Evolutionary conservation across 2,888 invertebrate species (phyloP).

Genomic region (Leucophora obtusa): DNA sequence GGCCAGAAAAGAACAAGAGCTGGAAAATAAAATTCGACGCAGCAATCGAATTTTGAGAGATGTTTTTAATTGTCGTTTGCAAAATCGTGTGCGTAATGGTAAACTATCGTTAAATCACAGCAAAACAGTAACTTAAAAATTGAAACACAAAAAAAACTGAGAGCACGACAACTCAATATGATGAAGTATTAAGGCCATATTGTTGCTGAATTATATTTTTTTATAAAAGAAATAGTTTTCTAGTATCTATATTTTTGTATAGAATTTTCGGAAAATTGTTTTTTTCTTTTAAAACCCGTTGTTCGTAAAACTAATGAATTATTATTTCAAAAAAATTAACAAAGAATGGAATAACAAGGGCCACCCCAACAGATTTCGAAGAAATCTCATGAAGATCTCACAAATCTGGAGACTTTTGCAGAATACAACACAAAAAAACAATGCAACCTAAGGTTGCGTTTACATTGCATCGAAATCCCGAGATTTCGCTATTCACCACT

Average conservation of each 20-base stretch:
- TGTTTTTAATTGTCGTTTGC: conserved; percentile 84
- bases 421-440: no score
- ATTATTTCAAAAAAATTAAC: neutral
- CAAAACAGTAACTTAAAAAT: conserved; percentile 73
- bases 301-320: conserved; percentile 1
- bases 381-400: no score
- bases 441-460: no score
- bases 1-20: conserved; percentile 81
- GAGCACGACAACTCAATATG: conserved; percentile 8
- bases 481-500: no score
- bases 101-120: conserved; percentile 76
- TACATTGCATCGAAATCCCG: no score
- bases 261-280: conserved; percentile 10
- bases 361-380: no score
- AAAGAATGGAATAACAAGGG: no score
- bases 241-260: conserved; percentile 15
- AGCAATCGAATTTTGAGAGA: conserved; percentile 87
- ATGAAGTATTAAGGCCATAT: conserved; percentile 17
- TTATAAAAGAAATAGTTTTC: conserved; percentile 1
- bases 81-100: conserved; percentile 75
- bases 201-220: neutral
- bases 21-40: conserved; percentile 82
- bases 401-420: no score
- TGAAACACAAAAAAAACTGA: neutral
- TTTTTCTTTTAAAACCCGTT: neutral